A percentile compares a stretch with the other conserved stretches of the same genome.
Evolutionary conservation across 1,140 invertebrate genomes (phyloP).

Genomic region (Geopemphigus sp.): DNA sequence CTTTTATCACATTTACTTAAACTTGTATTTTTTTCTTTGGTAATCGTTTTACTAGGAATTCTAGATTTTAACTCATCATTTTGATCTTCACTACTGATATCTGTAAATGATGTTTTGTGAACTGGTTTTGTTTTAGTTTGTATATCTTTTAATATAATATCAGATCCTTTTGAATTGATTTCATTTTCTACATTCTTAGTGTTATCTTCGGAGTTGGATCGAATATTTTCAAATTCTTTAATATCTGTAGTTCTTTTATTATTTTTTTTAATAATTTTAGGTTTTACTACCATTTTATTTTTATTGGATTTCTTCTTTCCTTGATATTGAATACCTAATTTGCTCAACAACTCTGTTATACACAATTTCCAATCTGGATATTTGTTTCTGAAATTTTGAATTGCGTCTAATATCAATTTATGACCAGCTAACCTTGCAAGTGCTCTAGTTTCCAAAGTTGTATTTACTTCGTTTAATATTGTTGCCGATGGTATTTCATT

Average conservation of each 20-base stretch:
- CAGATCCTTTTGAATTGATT: not conserved
- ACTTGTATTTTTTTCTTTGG: not conserved
- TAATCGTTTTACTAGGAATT: not conserved
- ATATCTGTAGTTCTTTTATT: not conserved
- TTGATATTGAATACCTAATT: constrained; percentile 41
- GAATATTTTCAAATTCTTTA: not conserved
- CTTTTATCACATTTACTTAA: not conserved
- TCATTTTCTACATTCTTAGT: not conserved
- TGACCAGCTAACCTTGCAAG: constrained; percentile 35
- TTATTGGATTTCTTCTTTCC: constrained; percentile 32
- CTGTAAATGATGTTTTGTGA: not conserved
- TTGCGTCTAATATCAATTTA: constrained; percentile 21
- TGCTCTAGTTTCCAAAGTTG: constrained; percentile 17
- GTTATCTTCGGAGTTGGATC: not conserved
- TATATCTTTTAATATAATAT: not conserved
- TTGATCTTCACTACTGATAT: not conserved
- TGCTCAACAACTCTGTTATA: constrained; percentile 51
- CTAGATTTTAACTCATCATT: not conserved
- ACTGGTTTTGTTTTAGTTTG: not conserved
- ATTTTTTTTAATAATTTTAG: constrained; percentile 4
- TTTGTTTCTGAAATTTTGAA: constrained; percentile 41
- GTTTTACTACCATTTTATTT: not conserved
- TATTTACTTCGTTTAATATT: constrained; percentile 22
- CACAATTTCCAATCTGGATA: constrained; percentile 53
- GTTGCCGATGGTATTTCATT: constrained; percentile 5